phyloP scores from a whole-genome alignment of 2,888 invertebrate species.

The Zonitis immaculata region DNA sequence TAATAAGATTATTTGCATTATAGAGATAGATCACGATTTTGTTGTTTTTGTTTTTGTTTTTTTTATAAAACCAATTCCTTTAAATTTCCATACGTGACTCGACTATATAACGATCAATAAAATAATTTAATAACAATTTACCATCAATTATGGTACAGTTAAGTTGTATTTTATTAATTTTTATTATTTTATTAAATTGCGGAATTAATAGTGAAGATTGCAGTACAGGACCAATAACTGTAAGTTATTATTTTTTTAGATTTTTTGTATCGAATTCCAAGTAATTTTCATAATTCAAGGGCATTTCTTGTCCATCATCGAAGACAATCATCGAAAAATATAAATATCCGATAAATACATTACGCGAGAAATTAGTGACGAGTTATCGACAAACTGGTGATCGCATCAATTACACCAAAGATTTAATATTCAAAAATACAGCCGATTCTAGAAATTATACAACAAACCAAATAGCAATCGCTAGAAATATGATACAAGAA shows the following conservation, averaged over 20 bases:
- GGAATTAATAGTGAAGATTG: background rate
- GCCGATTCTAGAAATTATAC: conserved; percentile 4
- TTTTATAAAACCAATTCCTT: background rate
- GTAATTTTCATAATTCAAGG: conserved; percentile 10
- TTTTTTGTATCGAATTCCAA: too few relatives aligned
- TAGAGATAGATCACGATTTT: background rate
- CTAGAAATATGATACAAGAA: background rate
- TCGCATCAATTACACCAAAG: background rate
- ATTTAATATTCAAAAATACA: conserved; percentile 3
- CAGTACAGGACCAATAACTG: conserved; percentile 5
- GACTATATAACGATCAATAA: background rate
- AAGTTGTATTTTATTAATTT: background rate
- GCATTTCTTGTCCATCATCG: conserved; percentile 5
- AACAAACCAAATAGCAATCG: background rate
- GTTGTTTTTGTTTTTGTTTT: background rate
- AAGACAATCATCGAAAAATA: background rate
- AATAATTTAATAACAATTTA: background rate
- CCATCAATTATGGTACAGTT: background rate
- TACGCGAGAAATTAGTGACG: conserved; percentile 3
- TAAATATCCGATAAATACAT: background rate
- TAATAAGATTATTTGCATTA: too few relatives aligned
- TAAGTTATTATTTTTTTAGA: background rate
- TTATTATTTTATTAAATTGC: background rate
- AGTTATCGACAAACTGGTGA: conserved; percentile 3
- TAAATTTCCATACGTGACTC: background rate